Conservation (phyloP, 1,140 invertebrate genomes). For the Pachypsylla venusta region DNA sequence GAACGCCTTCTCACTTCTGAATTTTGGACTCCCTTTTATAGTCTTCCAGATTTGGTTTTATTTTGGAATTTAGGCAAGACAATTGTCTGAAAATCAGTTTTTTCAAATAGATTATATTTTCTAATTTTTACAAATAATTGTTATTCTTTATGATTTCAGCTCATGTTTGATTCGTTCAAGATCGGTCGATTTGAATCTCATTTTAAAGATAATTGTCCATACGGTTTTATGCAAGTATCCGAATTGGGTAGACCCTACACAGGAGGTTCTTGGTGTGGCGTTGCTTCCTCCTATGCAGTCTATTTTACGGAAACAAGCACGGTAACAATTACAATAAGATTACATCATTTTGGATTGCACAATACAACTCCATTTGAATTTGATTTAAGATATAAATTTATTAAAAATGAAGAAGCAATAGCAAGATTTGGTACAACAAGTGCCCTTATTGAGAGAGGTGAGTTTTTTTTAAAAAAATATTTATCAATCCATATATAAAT, state of each 20-base stretch:
- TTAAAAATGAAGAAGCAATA: slow-evolving; percentile 52
- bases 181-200: slow-evolving; percentile 51
- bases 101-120: too few relatives aligned
- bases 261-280: slow-evolving; percentile 68
- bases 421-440: slow-evolving; percentile 55
- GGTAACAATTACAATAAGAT: slow-evolving; percentile 54
- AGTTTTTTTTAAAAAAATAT: too few relatives aligned
- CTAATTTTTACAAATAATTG: too few relatives aligned
- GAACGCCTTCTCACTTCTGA: too few relatives aligned
- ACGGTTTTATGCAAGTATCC: slow-evolving; percentile 68
- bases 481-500: too few relatives aligned
- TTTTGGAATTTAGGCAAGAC: too few relatives aligned
- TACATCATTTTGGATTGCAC: slow-evolving; percentile 43
- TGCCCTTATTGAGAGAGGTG: slow-evolving; percentile 52
- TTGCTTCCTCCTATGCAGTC: slow-evolving; percentile 52
- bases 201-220: slow-evolving; percentile 47
- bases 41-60: too few relatives aligned
- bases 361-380: slow-evolving; percentile 51
- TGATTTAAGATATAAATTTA: slow-evolving; percentile 59
- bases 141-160: slow-evolving; percentile 35
- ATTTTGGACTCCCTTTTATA: too few relatives aligned
- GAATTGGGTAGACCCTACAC: slow-evolving; percentile 67
- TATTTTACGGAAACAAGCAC: slow-evolving; percentile 74
- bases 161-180: slow-evolving; percentile 69
- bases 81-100: too few relatives aligned